phyloP scores from a whole-genome alignment of 2,888 invertebrate genomes.

The Orchesellides sinensis region DNA sequence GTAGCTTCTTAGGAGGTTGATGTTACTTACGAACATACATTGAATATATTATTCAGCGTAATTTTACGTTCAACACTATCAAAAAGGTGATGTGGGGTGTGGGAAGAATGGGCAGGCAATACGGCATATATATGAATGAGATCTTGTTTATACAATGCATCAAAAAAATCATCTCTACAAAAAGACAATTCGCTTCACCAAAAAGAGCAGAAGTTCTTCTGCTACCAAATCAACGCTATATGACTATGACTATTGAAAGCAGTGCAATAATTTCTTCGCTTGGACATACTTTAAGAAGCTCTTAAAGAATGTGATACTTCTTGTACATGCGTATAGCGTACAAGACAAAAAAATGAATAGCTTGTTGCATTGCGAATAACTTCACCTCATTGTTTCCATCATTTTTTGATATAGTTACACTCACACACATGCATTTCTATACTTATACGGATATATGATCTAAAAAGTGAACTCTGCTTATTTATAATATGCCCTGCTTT shows the following conservation, averaged over 20 bases:
- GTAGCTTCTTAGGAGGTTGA: no score
- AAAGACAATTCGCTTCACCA: conserved; percentile 61
- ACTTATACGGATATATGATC: conserved; percentile 47
- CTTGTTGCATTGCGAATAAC: conserved; percentile 1
- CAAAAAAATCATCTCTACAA: no score
- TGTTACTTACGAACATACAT: no score
- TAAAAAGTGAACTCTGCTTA: conserved; percentile 60
- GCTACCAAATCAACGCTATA: no score
- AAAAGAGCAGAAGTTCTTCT: conserved; percentile 10
- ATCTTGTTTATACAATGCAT: conserved; percentile 61
- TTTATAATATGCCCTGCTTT: background rate
- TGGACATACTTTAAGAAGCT: no score
- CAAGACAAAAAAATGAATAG: no score
- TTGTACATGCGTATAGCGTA: conserved; percentile 17
- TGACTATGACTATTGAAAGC: no score
- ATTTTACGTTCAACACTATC: no score
- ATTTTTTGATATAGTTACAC: conserved; percentile 39
- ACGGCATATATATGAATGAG: no score
- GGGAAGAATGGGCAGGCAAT: no score
- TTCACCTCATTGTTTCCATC: conserved; percentile 63
- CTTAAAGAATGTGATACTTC: conserved; percentile 39
- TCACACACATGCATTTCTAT: background rate
- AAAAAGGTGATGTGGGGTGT: conserved; percentile 60
- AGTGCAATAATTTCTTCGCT: no score
- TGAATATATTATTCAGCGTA: no score